Base-by-base conservation (phyloP, 2,113 vertebrate species). In the Marmota monax region DNA sequence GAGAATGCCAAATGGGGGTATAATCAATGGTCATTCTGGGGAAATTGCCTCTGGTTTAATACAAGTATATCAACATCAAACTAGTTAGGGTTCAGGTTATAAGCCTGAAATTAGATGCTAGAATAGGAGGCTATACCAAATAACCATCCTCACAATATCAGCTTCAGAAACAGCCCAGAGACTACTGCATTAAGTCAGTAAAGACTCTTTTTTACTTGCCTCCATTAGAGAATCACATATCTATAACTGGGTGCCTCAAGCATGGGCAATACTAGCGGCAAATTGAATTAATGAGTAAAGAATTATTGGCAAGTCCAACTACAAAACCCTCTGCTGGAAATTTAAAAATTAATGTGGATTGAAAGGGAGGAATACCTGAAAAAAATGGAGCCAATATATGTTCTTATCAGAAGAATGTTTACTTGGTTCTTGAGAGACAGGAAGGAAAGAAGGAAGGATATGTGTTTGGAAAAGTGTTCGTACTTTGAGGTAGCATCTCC, bases 261-360 rank as follows among this genome's bases (percentile, higher is more conserved):
- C 7, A 34, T 16, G 29, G 25, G 37, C 39, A 78, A 25, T 17
- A 13, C 63, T 37, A 23, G 27, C 27, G 5, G 14, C 18, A 93
- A 92, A n/a, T 16, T 45, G n/a, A 93, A 39, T 91, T 77, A 90
- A 83, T 69, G 61, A 92, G 88, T 48, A 72, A 77, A 84, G 9
- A 95, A 77, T 73, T 89, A 72, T 17, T 85, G 51, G 29, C 69
- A 90, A 93, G 7, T 78, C 17, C 25, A 82, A 42, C 3, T 45
- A 3, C 25, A 39, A 90, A 73, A 90, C 2, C 1, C 12, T 22
- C 74, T 39, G 12, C 29, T 93, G 48, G 14, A 23, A 70, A 90
- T 16, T 39, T 22, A 9, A 61, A 73, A 53, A 58, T 56, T 70
- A 84, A 53, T 76, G 23, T 72, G 0, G 2, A 94, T 63, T 42